Evolutionary conservation across 2,888 invertebrate genomes (phyloP).

Genomic region (Epistrophella euchroma): DNA sequence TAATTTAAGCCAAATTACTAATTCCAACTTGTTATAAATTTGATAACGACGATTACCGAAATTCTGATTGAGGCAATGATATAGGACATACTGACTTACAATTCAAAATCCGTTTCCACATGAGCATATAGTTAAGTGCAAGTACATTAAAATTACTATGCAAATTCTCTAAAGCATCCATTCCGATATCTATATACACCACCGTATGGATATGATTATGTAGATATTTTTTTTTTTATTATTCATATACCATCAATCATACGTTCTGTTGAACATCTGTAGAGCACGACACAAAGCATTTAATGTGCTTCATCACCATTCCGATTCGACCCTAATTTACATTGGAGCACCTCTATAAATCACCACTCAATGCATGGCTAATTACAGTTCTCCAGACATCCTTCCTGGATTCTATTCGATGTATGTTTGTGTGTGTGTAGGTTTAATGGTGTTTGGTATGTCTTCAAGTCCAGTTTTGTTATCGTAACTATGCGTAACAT

Average conservation of each 20-base stretch:
- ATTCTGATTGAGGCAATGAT: neutral
- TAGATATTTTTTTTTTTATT: slow-evolving; percentile 15
- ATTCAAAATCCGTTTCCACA: neutral
- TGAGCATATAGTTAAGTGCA: neutral
- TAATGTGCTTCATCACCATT: slow-evolving; percentile 74
- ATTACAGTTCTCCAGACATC: slow-evolving; percentile 70
- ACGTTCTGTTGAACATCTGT: slow-evolving; percentile 59
- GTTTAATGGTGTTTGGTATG: slow-evolving; percentile 20
- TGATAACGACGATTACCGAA: neutral
- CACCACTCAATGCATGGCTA: slow-evolving; percentile 74
- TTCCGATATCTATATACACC: neutral
- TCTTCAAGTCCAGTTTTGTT: slow-evolving; percentile 42
- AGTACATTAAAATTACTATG: slow-evolving; percentile 21
- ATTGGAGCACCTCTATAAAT: slow-evolving; percentile 71
- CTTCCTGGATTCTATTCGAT: slow-evolving; percentile 52
- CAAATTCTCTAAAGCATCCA: slow-evolving; percentile 26
- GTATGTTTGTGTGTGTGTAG: neutral
- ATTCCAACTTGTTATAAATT: neutral
- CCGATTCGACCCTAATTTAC: slow-evolving; percentile 67
- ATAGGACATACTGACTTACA: neutral
- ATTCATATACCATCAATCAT: slow-evolving; percentile 62
- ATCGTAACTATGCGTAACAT: slow-evolving; percentile 66
- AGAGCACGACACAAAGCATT: slow-evolving; percentile 69
- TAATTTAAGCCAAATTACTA: neutral
- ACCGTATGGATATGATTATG: neutral